Base-by-base conservation (phyloP, 2,113 vertebrate species). In the Scomber colias region DNA sequence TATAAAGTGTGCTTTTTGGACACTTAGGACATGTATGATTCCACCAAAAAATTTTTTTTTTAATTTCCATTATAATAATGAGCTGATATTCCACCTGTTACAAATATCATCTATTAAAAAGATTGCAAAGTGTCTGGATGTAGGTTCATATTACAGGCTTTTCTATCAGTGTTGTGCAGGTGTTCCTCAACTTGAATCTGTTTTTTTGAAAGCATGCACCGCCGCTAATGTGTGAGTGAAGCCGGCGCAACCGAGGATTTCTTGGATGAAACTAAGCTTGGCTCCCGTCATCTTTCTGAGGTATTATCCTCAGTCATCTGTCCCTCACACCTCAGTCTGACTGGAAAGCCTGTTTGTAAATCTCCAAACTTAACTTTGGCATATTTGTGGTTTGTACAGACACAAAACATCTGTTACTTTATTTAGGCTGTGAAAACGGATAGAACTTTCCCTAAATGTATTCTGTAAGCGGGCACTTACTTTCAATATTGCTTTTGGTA, bases 81-180 rank as follows among this genome's bases (percentile, higher is more conserved):
- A 71, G 31, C 51, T 44, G 68, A 85, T 72, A 75, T 61, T 48
- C 24, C 45, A 56, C 12, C 35, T 73, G 46, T 60, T 67, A 13
- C 44, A 46, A 65, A 67, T 49, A 69, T 31, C n/a, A 77, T 75
- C 21, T 62, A 4, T 81, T 56, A 13, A 54, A 59, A 64, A 55
- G 56, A 87, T 79, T 74, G 27, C 51, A 77, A 51, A 68, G 64
- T 45, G 48, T 68, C 30, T 44, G 61, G 51, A 27, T 72, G 79
- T 71, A 54, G 76, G 46, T 60, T 77, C 49, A 66, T 46, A 48
- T 81, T 61, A 57, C 61, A 72, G 61, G 27, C 70, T 48, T 27
- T 79, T 87, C 68, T 91, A 91, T 89, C 78, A 64, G 72, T 3
- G 17, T 27, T 12, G 66, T 27, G 77, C 88, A 90, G 90, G 77